Conservation (phyloP, 1,140 invertebrate genomes). For the Heliothis subflexa region DNA sequence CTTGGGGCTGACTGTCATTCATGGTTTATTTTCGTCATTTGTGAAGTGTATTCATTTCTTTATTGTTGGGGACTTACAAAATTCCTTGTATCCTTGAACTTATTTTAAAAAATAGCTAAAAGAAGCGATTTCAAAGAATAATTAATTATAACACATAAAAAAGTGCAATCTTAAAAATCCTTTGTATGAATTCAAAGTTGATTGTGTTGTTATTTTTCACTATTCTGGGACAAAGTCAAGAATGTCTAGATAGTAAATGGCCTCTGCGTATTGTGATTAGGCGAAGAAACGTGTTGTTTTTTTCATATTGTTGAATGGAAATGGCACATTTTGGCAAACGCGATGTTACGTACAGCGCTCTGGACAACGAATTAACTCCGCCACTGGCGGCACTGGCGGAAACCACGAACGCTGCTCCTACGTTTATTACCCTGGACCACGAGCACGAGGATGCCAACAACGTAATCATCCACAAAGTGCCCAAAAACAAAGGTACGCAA, state of each 20-base stretch:
- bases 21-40: slow-evolving; percentile 83
- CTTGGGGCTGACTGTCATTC: slow-evolving; percentile 61
- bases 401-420: slow-evolving; percentile 66
- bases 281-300: slow-evolving; percentile 62
- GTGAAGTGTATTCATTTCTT: slow-evolving; percentile 70
- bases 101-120: slow-evolving; percentile 54
- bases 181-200: slow-evolving; percentile 66
- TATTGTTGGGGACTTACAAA: slow-evolving; percentile 67
- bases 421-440: slow-evolving; percentile 75
- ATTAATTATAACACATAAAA: slow-evolving; percentile 42
- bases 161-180: slow-evolving; percentile 57
- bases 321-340: slow-evolving; percentile 78
- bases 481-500: slow-evolving; percentile 77
- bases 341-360: slow-evolving; percentile 76
- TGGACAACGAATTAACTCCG: slow-evolving; percentile 76
- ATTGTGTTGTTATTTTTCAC: slow-evolving; percentile 61
- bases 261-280: slow-evolving; percentile 65
- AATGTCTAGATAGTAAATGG: slow-evolving; percentile 73
- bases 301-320: slow-evolving; percentile 51
- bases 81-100: slow-evolving; percentile 78
- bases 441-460: slow-evolving; percentile 79
- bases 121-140: slow-evolving; percentile 35
- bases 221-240: slow-evolving; percentile 79
- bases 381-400: slow-evolving; percentile 69
- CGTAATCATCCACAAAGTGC: slow-evolving; percentile 82